Conservation (phyloP, 1,140 invertebrate genomes). For the Pseudomyrmex cubaensis region DNA sequence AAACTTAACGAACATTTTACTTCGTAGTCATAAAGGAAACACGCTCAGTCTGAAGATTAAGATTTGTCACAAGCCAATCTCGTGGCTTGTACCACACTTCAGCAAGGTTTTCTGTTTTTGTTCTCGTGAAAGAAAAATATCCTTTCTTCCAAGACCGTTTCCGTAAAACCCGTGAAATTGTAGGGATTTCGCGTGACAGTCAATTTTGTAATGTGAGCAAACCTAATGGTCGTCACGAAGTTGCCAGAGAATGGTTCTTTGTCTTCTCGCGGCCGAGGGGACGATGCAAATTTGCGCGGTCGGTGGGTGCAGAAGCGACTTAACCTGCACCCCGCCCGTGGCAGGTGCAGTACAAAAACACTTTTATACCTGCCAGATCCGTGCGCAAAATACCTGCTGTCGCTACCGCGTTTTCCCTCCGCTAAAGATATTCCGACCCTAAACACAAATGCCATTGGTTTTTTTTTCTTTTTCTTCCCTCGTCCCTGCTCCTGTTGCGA, state of each 20-base stretch:
- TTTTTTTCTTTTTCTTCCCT: slow-evolving; percentile 56
- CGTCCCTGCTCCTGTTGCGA: slow-evolving; percentile 1
- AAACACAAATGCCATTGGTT: slow-evolving; percentile 66
- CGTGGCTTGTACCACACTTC: too few relatives aligned
- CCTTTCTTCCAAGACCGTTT: too few relatives aligned
- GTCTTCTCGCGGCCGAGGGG: slow-evolving; percentile 36
- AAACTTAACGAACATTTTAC: too few relatives aligned
- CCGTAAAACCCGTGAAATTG: too few relatives aligned
- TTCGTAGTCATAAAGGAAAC: too few relatives aligned
- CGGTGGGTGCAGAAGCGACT: slow-evolving; percentile 33
- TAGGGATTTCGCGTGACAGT: too few relatives aligned
- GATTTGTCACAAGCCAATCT: too few relatives aligned
- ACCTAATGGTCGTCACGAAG: background rate
- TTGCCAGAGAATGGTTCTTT: slow-evolving; percentile 22
- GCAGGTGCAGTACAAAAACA: slow-evolving; percentile 77
- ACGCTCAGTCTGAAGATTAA: too few relatives aligned
- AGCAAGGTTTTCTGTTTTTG: too few relatives aligned
- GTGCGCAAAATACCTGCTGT: slow-evolving; percentile 72
- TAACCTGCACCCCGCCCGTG: slow-evolving; percentile 74
- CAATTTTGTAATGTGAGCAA: background rate
- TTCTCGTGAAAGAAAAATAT: too few relatives aligned
- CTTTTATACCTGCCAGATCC: slow-evolving; percentile 63
- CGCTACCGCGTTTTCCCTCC: slow-evolving; percentile 53
- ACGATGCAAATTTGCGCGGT: slow-evolving; percentile 76
- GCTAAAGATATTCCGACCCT: slow-evolving; percentile 80